Evolutionary conservation across 2,797 vertebrate species (phyloP).

Genomic region (Huso huso): DNA sequence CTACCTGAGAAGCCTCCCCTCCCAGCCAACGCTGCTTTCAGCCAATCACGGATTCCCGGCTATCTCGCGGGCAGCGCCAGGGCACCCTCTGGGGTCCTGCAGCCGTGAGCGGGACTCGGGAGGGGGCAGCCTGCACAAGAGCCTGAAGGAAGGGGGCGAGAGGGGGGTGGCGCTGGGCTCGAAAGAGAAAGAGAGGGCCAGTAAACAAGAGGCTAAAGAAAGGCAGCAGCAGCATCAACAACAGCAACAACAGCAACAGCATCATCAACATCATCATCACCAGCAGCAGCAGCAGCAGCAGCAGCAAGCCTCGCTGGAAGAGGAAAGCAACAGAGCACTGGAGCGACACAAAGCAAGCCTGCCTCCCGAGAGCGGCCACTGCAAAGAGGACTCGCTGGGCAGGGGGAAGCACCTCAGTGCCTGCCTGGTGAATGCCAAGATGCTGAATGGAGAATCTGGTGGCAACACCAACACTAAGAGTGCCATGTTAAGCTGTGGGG

Average conservation of each 20-base stretch:
- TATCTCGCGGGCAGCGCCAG: slow-evolving; percentile 72
- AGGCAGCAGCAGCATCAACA: slow-evolving; percentile 35
- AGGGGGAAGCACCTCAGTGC: slow-evolving; percentile 77
- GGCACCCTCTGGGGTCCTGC: slow-evolving; percentile 77
- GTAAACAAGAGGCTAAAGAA: slow-evolving; percentile 72
- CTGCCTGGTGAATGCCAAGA: slow-evolving; percentile 83
- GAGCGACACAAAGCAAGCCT: slow-evolving; percentile 74
- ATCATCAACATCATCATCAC: slow-evolving; percentile 56
- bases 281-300: slow-evolving; percentile 40
- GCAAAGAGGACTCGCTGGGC: slow-evolving; percentile 65
- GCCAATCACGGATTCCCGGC: slow-evolving; percentile 79
- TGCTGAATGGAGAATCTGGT: slow-evolving; percentile 70
- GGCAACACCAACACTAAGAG: slow-evolving; percentile 44
- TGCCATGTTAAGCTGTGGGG: slow-evolving; percentile 72
- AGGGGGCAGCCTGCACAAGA: slow-evolving; percentile 64
- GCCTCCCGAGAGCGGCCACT: slow-evolving; percentile 52
- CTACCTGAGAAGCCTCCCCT: slow-evolving; percentile 88
- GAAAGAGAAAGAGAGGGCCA: slow-evolving; percentile 76
- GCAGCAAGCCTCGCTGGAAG: slow-evolving; percentile 54
- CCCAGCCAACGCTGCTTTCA: slow-evolving; percentile 83
- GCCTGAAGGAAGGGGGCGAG: slow-evolving; percentile 73
- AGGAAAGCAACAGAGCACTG: slow-evolving; percentile 59
- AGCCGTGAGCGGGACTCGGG: slow-evolving; percentile 74
- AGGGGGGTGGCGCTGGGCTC: slow-evolving; percentile 60
- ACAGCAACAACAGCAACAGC: slow-evolving; percentile 36